Percentiles rank a stretch among this genome's conserved stretches.
phyloP scores from a whole-genome alignment of 2,888 invertebrate species.

The Stenodema calcarata region DNA sequence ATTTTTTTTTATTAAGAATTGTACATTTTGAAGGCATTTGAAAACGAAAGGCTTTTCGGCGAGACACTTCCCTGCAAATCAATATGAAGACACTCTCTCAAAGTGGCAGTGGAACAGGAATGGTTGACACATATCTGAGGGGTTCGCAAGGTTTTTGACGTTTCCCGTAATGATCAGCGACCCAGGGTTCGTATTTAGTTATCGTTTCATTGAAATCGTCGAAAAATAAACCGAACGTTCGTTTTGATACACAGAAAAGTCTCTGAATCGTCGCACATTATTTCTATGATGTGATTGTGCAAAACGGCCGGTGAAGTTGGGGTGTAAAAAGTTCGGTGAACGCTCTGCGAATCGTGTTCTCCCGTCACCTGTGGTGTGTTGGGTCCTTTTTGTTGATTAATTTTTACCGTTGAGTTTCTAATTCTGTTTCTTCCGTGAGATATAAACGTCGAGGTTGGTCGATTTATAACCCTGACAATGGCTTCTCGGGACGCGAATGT shows the following conservation, averaged over 20 bases:
- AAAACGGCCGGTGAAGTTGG: background rate
- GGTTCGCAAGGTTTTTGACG: conserved; percentile 33
- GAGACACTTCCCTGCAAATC: background rate
- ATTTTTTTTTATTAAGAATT: background rate
- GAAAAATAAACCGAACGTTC: background rate
- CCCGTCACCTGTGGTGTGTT: background rate
- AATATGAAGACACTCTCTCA: conserved; percentile 25
- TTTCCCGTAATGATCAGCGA: conserved; percentile 26
- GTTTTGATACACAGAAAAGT: background rate
- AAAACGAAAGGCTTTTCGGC: background rate
- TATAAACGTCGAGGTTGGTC: too few species aligned
- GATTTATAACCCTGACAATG: conserved; percentile 68
- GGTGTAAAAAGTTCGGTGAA: background rate
- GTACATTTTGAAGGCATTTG: background rate
- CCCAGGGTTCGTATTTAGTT: background rate
- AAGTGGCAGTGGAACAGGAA: conserved; percentile 12
- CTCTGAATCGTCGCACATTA: background rate
- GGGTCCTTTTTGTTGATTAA: background rate
- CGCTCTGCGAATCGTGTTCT: background rate
- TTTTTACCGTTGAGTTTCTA: conserved; percentile 6
- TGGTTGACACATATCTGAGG: conserved; percentile 37
- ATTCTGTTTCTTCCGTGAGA: background rate
- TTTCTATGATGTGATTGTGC: background rate
- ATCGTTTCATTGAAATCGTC: background rate
- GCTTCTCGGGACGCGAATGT: conserved; percentile 79